A percentile compares a stretch with the other conserved stretches of the same genome.
These are phyloP conservation scores for Chaetogeoica ovagalla DNA, from an alignment of 2,888 invertebrate species.

Conservation along the genomic window DNA sequence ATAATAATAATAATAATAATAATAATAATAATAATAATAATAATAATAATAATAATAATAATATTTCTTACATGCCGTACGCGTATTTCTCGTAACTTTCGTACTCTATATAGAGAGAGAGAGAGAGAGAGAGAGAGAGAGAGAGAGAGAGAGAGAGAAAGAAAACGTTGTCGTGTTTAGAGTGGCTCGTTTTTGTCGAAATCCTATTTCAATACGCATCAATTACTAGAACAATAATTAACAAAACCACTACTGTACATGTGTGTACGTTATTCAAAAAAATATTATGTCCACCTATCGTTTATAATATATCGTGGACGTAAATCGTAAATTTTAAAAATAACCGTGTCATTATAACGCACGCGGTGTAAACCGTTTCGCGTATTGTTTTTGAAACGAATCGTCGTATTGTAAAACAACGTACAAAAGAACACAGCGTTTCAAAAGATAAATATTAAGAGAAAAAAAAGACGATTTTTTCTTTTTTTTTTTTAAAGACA, in stretches of 20 bases:
- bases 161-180: too few relatives aligned
- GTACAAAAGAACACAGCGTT: background rate
- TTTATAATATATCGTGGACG: background rate
- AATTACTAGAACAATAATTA: slow-evolving; percentile 32
- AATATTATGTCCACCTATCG: background rate
- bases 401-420: slow-evolving; percentile 33
- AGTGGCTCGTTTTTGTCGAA: slow-evolving; percentile 4
- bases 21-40: too few relatives aligned
- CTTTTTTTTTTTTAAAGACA: slow-evolving; percentile 18
- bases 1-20: too few relatives aligned
- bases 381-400: slow-evolving; percentile 29
- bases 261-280: background rate
- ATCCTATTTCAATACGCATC: slow-evolving; percentile 18
- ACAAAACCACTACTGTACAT: background rate
- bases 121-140: too few relatives aligned
- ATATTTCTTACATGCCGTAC: too few relatives aligned
- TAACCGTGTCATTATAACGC: slow-evolving; percentile 37
- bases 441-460: slow-evolving; percentile 8
- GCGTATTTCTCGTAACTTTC: too few relatives aligned
- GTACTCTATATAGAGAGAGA: too few relatives aligned
- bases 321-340: slow-evolving; percentile 19
- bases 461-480: slow-evolving; percentile 24
- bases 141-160: too few relatives aligned
- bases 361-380: background rate
- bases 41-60: too few relatives aligned